Evolutionary conservation across 2,113 vertebrate genomes (phyloP), one percentile per base, ranked within the genome.

Genomic region (Cyphomyrus discorhynchus): DNA sequence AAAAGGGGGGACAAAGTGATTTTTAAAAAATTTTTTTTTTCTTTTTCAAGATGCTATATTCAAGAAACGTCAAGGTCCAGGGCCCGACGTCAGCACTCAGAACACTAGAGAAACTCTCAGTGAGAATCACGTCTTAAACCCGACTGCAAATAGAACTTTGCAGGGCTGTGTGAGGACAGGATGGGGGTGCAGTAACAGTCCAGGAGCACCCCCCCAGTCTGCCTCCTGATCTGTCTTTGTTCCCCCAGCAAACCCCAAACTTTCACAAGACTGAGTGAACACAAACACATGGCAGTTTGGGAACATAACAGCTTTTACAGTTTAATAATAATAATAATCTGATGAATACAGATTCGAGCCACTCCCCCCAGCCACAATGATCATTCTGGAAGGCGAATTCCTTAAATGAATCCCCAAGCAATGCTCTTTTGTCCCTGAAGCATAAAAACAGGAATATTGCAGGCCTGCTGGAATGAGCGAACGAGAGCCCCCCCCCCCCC

Each of bases 141-240:
- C 91, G 85, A 90, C 95, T 95, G 95, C 96, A 96, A 95, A 96
- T 96, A 96, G 93, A 96, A 96, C 96, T 96, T 93, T 96, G 95
- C 96, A 96, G 96, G 91, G 74, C 92, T 93, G 94, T 93, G 93
- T 39, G 86, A 88, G 15, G 88, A 92, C 91, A 90, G 92, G 89
- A 90, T 90, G 93, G 90, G 90, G 92, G 92, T 91, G 92, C 92
- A 90, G 91, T 93, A 95, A 96, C 94, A 95, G 95, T 94, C 94
- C 91, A 92, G 91, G 90, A 77, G 92, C 74, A 90, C 92, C 46
- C n/a, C 9, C 84, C 83, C 90, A 90, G 62, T 89, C 89, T 86
- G 90, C 87, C 93, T 91, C 92, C 90, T 92, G 58, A 88, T 89
- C 88, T 74, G 88, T 88, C 89, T 89, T 80, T 62, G 88, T 77